Evolutionary conservation across 2,113 vertebrate genomes (phyloP).

Genomic region (Sminthopsis crassicaudata): DNA sequence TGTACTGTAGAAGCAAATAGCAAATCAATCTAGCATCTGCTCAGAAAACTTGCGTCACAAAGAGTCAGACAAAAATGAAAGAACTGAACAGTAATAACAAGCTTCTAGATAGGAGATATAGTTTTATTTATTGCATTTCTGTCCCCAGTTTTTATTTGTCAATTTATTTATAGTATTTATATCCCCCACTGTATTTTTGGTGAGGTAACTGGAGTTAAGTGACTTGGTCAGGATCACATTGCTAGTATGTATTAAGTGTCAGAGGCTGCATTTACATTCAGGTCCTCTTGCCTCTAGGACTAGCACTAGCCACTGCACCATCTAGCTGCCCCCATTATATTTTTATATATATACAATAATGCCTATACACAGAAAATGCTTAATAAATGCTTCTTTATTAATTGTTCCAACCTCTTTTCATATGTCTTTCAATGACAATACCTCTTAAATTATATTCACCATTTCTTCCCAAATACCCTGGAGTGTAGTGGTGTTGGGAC

Average conservation of each 20-base stretch:
- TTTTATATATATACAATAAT: neutral
- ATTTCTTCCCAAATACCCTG: neutral
- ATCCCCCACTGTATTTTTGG: neutral
- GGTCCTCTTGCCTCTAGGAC: no score
- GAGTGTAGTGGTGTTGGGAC: neutral
- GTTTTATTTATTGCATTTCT: neutral
- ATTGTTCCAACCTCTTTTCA: neutral
- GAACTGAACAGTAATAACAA: neutral
- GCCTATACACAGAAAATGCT: accelerated
- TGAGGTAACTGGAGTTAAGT: no score
- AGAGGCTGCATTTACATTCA: no score
- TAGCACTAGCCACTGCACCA: no score
- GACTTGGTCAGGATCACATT: no score
- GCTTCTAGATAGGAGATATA: neutral
- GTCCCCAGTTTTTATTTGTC: neutral
- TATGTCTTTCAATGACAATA: neutral
- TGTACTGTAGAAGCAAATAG: neutral
- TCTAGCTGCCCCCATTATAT: neutral
- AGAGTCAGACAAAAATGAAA: neutral
- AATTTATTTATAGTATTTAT: neutral
- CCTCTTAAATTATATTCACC: neutral
- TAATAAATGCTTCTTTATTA: neutral
- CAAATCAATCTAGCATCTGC: neutral
- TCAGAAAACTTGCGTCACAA: neutral
- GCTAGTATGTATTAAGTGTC: no score